Percentiles rank a stretch among this genome's conserved stretches.
phyloP scores from a whole-genome alignment of 2,113 vertebrate species.

The Notechis scutatus region DNA sequence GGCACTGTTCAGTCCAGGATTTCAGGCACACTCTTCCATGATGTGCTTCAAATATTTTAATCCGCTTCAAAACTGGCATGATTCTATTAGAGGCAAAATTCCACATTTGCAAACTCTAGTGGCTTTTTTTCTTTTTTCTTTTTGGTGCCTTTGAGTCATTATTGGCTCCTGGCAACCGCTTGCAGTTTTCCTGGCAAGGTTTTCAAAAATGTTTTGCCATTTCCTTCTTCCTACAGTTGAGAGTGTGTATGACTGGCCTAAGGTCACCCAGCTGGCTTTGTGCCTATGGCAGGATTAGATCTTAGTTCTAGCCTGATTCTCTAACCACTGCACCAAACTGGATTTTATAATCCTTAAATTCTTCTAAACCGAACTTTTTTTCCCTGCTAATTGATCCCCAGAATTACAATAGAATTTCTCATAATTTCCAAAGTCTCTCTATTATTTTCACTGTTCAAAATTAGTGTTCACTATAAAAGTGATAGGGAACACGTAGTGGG shows the following conservation, averaged over 20 bases:
- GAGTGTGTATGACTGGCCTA: not conserved
- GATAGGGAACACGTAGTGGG: not conserved
- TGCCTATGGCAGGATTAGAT: not conserved
- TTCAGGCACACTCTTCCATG: not conserved
- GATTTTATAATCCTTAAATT: not conserved
- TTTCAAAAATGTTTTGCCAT: not conserved
- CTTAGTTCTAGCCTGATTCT: not conserved
- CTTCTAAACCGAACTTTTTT: not conserved
- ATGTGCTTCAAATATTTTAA: not conserved
- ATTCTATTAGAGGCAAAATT: not conserved
- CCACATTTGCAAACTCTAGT: not conserved
- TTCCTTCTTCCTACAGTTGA: not conserved
- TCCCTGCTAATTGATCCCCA: not conserved
- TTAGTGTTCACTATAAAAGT: not conserved
- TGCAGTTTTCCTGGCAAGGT: not conserved
- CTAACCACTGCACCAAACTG: not conserved
- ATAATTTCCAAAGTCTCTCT: not conserved
- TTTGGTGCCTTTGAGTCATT: not conserved
- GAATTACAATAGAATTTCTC: not conserved
- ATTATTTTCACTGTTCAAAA: not conserved
- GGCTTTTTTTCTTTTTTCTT: not conserved
- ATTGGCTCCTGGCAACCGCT: not conserved
- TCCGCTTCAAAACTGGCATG: not conserved
- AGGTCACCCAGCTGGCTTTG: not conserved
- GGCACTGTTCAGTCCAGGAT: not conserved